phyloP scores from a whole-genome alignment of 1,140 invertebrate species.

The Bombus impatiens region DNA sequence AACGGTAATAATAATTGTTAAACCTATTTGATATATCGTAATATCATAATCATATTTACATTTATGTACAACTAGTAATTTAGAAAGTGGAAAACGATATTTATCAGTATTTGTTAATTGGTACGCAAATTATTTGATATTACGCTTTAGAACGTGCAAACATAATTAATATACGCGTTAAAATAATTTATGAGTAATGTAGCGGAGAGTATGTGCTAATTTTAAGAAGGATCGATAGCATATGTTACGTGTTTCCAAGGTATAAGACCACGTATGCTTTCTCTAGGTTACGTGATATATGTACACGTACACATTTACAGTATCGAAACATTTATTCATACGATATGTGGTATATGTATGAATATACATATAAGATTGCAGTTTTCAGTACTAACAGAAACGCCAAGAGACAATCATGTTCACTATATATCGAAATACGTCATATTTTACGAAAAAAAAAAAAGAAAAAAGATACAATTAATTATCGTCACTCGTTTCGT shows the following conservation, averaged over 20 bases:
- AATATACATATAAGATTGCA: constrained; percentile 18
- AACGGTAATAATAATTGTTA: background rate
- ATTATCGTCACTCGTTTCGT: too few relatives aligned
- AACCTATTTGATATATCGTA: background rate
- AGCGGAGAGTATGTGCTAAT: constrained; percentile 29
- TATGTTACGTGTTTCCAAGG: constrained; percentile 54
- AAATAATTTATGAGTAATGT: constrained; percentile 55
- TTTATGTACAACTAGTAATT: background rate
- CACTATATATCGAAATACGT: too few relatives aligned
- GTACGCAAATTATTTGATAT: background rate
- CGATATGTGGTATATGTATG: background rate
- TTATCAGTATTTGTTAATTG: background rate
- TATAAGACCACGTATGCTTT: constrained; percentile 57
- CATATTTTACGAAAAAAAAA: too few relatives aligned
- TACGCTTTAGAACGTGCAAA: background rate
- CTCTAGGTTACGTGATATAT: constrained; percentile 40
- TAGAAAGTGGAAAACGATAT: background rate
- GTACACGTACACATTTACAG: background rate
- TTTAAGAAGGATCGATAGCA: constrained; percentile 53
- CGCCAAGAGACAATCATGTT: background rate
- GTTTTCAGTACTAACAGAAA: constrained; percentile 28
- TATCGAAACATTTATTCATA: constrained; percentile 55
- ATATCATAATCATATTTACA: background rate
- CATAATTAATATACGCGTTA: background rate
- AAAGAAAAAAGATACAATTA: too few relatives aligned